Conservation (phyloP, 2,888 invertebrate genomes). For the Onchidella celtica region DNA sequence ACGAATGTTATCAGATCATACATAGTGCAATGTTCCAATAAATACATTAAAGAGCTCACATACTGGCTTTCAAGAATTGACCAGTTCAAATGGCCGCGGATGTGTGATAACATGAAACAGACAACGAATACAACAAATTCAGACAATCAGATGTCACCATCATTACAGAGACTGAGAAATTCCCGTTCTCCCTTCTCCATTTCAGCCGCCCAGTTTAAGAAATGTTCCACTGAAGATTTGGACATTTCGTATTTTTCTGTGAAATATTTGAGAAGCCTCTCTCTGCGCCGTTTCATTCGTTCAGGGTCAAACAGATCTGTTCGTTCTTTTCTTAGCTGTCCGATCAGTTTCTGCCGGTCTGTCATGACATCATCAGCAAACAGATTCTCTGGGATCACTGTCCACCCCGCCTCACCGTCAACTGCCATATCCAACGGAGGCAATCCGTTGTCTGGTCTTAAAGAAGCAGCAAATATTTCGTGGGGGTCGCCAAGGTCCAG, state of each 20-base stretch:
- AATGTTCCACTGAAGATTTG: conserved; percentile 23
- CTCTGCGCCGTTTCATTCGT: conserved; percentile 46
- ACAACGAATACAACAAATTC: no score
- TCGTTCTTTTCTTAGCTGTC: conserved; percentile 36
- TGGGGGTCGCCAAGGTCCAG: conserved; percentile 36
- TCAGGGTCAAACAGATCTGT: conserved; percentile 34
- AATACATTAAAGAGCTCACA: no score
- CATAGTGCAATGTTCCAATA: no score
- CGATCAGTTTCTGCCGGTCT: conserved; percentile 40
- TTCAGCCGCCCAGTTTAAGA: conserved; percentile 44
- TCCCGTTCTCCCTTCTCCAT: conserved; percentile 44
- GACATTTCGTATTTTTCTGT: conserved; percentile 23
- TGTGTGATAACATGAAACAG: no score
- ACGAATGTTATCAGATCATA: no score
- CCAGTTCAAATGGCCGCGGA: no score
- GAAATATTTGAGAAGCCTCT: conserved; percentile 47
- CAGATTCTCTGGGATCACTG: conserved; percentile 32
- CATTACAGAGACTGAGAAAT: conserved; percentile 32
- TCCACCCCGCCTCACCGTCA: conserved; percentile 52
- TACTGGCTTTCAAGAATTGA: no score
- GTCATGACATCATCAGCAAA: conserved; percentile 51
- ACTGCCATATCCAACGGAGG: conserved; percentile 33
- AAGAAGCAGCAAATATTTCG: conserved; percentile 23
- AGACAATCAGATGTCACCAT: no score
- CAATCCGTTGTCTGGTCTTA: conserved; percentile 23